Evolutionary conservation across 2,797 vertebrate genomes (phyloP).

Genomic region (Typhlichthys subterraneus): DNA sequence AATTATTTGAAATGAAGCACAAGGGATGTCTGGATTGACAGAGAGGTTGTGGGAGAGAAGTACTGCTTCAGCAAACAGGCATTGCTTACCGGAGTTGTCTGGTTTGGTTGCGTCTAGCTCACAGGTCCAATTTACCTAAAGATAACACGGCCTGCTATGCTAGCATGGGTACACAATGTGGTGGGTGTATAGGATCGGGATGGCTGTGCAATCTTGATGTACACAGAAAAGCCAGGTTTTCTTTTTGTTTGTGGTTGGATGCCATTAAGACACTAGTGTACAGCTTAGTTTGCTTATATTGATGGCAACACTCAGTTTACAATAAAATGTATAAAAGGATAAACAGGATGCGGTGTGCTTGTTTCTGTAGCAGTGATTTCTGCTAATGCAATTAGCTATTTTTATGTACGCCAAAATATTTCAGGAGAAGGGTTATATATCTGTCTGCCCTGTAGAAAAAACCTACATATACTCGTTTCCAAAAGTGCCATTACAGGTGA

Average conservation of each 20-base stretch:
- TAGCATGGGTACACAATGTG: conserved; percentile 13
- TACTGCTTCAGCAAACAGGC: no score
- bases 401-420: conserved; percentile 43
- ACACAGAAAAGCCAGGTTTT: conserved; percentile 48
- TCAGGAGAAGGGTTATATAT: conserved; percentile 44
- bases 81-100: no score
- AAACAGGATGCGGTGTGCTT: conserved; percentile 43
- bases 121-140: no score
- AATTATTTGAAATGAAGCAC: background rate
- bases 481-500: conserved; percentile 64
- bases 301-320: conserved; percentile 58
- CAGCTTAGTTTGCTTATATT: conserved; percentile 61
- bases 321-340: conserved; percentile 45
- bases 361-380: conserved; percentile 40
- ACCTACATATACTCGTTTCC: conserved; percentile 29
- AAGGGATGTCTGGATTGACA: background rate
- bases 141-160: conserved; percentile 1
- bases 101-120: conserved; percentile 6
- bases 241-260: conserved; percentile 39
- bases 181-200: conserved; percentile 45
- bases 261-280: conserved; percentile 74
- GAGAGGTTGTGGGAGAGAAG: background rate
- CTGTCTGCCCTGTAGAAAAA: conserved; percentile 33
- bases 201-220: conserved; percentile 66
- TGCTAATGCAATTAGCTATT: conserved; percentile 44